These are phyloP conservation scores for Meliscaeva auricollis DNA, from an alignment of 2,888 invertebrate species.

Conservation along the genomic window DNA sequence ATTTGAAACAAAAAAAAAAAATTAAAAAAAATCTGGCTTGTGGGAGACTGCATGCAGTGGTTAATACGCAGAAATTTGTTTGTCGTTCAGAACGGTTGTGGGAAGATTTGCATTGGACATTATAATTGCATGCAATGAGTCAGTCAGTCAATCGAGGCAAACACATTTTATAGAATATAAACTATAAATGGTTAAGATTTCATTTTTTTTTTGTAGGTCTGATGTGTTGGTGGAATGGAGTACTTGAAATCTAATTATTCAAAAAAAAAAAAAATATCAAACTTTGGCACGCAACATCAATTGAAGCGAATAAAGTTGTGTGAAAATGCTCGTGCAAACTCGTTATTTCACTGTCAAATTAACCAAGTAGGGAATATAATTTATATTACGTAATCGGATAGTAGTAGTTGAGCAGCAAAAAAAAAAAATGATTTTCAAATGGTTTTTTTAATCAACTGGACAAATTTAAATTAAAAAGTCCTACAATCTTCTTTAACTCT, in stretches of 20 bases:
- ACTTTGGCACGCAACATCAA: neutral
- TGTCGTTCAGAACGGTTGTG: constrained; percentile 6
- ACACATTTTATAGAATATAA: neutral
- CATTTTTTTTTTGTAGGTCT: neutral
- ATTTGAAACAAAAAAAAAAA: neutral
- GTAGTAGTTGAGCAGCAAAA: too few relatives aligned
- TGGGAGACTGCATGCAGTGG: neutral
- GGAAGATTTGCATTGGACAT: constrained; percentile 21
- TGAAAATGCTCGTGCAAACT: too few relatives aligned
- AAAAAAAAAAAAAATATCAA: neutral
- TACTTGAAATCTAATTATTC: neutral
- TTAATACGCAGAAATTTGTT: neutral
- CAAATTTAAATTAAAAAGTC: too few relatives aligned
- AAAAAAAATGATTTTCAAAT: too few relatives aligned
- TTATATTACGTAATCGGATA: too few relatives aligned
- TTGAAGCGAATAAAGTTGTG: neutral
- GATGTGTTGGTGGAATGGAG: neutral
- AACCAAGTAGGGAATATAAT: too few relatives aligned
- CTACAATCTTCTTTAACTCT: too few relatives aligned
- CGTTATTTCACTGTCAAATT: too few relatives aligned
- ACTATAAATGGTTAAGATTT: neutral
- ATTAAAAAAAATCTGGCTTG: constrained; percentile 1
- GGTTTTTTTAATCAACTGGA: too few relatives aligned
- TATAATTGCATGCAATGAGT: constrained; percentile 1
- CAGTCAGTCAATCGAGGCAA: neutral